Percentiles rank a stretch among this genome's conserved stretches.
Evolutionary conservation across 2,113 vertebrate genomes (phyloP).

Genomic region (Alligator sinensis): DNA sequence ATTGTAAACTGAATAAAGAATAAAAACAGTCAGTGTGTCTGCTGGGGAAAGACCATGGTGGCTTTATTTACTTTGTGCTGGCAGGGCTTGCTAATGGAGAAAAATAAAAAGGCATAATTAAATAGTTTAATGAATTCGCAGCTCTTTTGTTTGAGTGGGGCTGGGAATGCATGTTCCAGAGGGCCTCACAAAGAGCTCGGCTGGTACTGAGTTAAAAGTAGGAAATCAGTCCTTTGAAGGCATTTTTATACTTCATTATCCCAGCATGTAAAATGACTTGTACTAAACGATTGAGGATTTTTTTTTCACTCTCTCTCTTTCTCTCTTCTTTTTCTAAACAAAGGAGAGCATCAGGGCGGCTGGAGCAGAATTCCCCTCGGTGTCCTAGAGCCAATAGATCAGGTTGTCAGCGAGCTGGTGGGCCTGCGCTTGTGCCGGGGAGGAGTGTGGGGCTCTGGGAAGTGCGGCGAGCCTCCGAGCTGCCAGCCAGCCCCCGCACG

Average conservation of each 20-base stretch:
- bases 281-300: constrained; percentile 95
- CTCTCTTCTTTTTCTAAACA: constrained; percentile 82
- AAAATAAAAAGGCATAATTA: constrained; percentile 93
- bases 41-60: constrained; percentile 85
- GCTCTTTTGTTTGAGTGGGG: constrained; percentile 90
- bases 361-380: constrained; percentile 79
- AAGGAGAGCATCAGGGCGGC: constrained; percentile 81
- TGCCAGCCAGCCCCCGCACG: constrained; percentile 24
- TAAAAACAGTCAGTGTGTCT: constrained; percentile 87
- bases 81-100: constrained; percentile 88
- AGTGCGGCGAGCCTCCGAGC: constrained; percentile 41
- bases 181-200: constrained; percentile 87
- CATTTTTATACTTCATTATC: constrained; percentile 99
- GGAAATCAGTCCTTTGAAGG: constrained; percentile 99
- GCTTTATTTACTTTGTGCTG: constrained; percentile 89
- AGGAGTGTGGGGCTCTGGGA: constrained; percentile 55
- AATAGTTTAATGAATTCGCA: constrained; percentile 98
- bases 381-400: constrained; percentile 78
- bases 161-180: constrained; percentile 83
- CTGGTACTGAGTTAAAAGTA: constrained; percentile 89
- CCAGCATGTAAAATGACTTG: constrained; percentile 99
- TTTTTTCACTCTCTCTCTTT: constrained; percentile 83
- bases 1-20: constrained; percentile 87
- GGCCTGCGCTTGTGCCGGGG: constrained; percentile 59
- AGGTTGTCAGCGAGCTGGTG: constrained; percentile 77